Base-by-base conservation (phyloP, 2,888 invertebrate species). In the Lochmaea capreae region DNA sequence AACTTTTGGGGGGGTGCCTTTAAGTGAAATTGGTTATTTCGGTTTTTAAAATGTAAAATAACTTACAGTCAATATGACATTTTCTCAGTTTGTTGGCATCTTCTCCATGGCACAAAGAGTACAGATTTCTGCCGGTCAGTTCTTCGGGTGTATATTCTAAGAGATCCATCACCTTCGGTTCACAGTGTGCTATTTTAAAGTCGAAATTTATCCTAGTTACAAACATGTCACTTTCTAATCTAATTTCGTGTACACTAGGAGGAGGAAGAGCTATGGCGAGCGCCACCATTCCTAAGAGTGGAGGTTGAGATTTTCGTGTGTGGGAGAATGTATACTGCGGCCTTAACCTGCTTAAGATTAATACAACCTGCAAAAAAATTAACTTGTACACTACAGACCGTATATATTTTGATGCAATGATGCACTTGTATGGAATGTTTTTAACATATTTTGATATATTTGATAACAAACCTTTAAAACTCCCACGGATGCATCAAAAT, bases 171-270 rank as follows among this genome's bases (percentile, higher is more conserved):
- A 98, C 96, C 89, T 97, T 97, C 85, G 98, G 97, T 87, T 98
- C 98, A 87, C 98, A 98, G 87, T 98, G 98, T 77, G 97, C 96
- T 90, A 98, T 95, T 89, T 95, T 93, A 89, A 98, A 97, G 88
- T 98, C 97, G 84, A 98, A 97, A 87, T 94, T 96, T 84, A 98
- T 95, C 85, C 97, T 92, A 75, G 97, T 98, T 83, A 98, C 98
- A 88, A 98, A 98, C 96, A 96, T 96, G 86, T 97, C 97, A 70
- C 95, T 93, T 87, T 98, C 98, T 82, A 98, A 90, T 81, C 97
- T 92, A 82, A 98, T 97, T 89, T 98, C 98, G 86, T 98, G 97
- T 79, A 98, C 97, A 78, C 97, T 97, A 12, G 98, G 98, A 12
- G 98, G 98, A 62, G 98, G 98, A 79, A 98, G 89, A 11, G 98